These are phyloP conservation scores for Saimiri boliviensis DNA, from an alignment of 2,113 vertebrate genomes.

Conservation along the genomic window DNA sequence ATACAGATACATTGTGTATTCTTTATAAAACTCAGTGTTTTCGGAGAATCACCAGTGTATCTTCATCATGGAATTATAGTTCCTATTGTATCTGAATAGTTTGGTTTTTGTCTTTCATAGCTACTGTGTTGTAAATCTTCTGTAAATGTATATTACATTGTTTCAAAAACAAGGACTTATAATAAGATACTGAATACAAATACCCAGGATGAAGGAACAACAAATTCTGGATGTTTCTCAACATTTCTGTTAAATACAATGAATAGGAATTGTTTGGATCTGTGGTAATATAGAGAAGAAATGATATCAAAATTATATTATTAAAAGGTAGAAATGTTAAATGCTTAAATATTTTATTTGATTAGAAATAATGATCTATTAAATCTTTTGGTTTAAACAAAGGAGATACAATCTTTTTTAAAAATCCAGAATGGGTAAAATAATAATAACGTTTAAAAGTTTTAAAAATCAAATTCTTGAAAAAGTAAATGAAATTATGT, in stretches of 20 bases:
- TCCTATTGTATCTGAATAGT: neutral
- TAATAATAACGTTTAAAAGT: neutral
- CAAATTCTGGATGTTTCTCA: slow-evolving; percentile 1
- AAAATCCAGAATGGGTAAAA: neutral
- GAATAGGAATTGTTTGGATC: neutral
- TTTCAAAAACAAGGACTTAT: slow-evolving; percentile 5
- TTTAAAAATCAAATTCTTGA: slow-evolving; percentile 41
- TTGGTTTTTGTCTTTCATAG: neutral
- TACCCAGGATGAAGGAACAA: neutral
- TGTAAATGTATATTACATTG: neutral
- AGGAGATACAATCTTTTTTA: neutral
- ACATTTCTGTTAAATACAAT: neutral
- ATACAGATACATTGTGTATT: neutral
- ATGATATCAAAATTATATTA: slow-evolving; percentile 11
- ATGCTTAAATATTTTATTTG: neutral
- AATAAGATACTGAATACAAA: neutral
- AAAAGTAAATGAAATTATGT: slow-evolving; percentile 16
- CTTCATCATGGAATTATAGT: neutral
- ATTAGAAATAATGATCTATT: neutral
- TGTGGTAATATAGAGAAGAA: slow-evolving; percentile 9
- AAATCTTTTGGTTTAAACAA: slow-evolving; percentile 14
- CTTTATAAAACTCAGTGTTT: neutral
- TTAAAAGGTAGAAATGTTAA: slow-evolving; percentile 6
- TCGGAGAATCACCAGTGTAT: neutral
- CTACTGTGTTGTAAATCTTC: neutral